These are phyloP conservation scores for Akabosia matsudoensis DNA, from an alignment of 1,140 invertebrate genomes.

Conservation along the genomic window DNA sequence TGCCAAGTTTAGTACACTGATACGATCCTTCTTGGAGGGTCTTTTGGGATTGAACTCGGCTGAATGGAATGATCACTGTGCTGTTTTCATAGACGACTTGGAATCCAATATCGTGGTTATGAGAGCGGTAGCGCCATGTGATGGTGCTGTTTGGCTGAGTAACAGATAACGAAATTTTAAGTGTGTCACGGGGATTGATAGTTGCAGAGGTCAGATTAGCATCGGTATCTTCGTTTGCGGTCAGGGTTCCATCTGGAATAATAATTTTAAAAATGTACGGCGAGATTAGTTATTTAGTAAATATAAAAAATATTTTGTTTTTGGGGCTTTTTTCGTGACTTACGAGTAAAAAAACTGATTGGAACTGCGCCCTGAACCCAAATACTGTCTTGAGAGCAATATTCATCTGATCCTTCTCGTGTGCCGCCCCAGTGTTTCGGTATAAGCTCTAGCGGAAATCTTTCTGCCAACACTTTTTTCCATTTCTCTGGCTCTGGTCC, in stretches of 20 bases:
- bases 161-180: background rate
- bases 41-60: constrained; percentile 23
- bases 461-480: constrained; percentile 2
- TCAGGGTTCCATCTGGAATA: background rate
- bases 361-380: constrained; percentile 8
- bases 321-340: background rate
- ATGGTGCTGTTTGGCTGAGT: background rate
- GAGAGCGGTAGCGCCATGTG: constrained; percentile 17
- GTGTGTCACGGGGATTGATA: constrained; percentile 24
- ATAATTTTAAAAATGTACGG: background rate
- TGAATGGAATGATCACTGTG: background rate
- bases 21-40: constrained; percentile 15
- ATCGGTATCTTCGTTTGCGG: background rate
- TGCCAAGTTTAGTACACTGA: background rate
- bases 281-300: background rate
- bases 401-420: background rate
- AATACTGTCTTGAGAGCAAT: background rate
- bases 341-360: constrained; percentile 1
- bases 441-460: constrained; percentile 2
- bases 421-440: constrained; percentile 12
- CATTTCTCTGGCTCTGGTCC: constrained; percentile 23
- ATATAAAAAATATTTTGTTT: background rate
- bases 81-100: background rate
- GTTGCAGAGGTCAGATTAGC: background rate
- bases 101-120: constrained; percentile 31